Base-by-base conservation (phyloP, 2,113 vertebrate genomes). In the Puffinus mauretanicus region DNA sequence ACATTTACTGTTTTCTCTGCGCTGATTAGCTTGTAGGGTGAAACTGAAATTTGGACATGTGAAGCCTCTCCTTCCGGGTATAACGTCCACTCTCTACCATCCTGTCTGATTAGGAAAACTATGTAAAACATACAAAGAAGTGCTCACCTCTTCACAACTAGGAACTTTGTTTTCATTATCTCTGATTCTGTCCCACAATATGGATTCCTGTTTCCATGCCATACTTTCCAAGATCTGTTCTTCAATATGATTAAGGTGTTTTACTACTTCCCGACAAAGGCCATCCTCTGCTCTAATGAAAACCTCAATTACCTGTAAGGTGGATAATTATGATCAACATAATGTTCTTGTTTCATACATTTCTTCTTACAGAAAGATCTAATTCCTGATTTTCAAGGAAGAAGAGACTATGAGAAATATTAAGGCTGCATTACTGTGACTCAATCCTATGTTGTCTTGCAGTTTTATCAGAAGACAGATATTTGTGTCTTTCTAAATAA, bases 201-300 rank as follows among this genome's bases (percentile, higher is more conserved):
- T 98, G 5, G 99, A 99, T 47, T 98, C 97, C 21, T 82, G 94
- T 91, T 97, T 98, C 99, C 99, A 99, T 2, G 99, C 99, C 98
- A 99, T 97, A 24, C 98, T 99, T 90, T 99, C 99, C 97, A 99
- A 95, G 67, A 99, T 99, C 97, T 99, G 99, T 77, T 99, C 99
- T 93, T 99, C 99, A 55, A 99, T 98, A 78, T 98, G 98, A 96
- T 99, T 99, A 66, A 99, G 98, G 95, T 99, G 99, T 93, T 99
- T 99, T 5, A 99, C 99, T 62, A 99, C 98, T 91, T 99, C 99
- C 84, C 99, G 98, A 93, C 98, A 99, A 27, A 99, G 98, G 44
- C 99, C 98, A 4, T 99, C 99, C 97, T 99, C 99, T 19, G 99
- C 98, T 94, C 99, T 98, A 47, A 99, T 99, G 94, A 99, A 95